Evolutionary conservation across 92 coral and sea anemone species (phyloP), one percentile per base, ranked within the genome.

Genomic region (Bergia puertoricense): DNA sequence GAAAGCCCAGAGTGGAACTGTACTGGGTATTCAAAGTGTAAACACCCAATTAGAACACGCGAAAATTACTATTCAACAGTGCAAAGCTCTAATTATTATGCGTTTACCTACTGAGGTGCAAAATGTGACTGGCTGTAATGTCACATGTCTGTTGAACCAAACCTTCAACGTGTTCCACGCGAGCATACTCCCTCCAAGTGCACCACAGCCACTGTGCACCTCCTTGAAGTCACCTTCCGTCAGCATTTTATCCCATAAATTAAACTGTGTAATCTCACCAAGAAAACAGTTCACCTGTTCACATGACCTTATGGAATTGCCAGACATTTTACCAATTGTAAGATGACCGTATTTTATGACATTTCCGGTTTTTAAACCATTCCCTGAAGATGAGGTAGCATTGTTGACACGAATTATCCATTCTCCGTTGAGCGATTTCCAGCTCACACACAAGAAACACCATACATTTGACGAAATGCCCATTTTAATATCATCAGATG

Each of bases 391-490:
- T 6, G 16, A 39, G 45, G 5, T 66, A 41, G 20, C 37, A 20
- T 38, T 66, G 57, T 81, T 81, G 86, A 81, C 39, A 20, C 9
- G n/a, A 20, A 81, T 2, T 8, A 16, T 66, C 86, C 86, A 81
- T 42, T 66, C 59, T 41, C 86, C 86, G n/a, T 36, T 13, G 4
- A 37, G 18, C 23, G 86, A 81, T 8, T 39, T 11, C 86, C 86
- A 81, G 37, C 86, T 66, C 16, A 81, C 42, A 65, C 86, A 81
- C 16, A 81, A 2, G 44, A 81, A 81, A 65, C 86, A 81, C 86
- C 86, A 81, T 13, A 65, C 59, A 36, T 69, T 36, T 42, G 86
- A 44, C 43, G 30, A 44, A 82, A 82, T 44, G 6, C 66, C 22
- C 77, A 67, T 65, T 37, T 5, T 51, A 50, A 9, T 9, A 8